Percentiles rank a stretch among this genome's conserved stretches.
Conservation (phyloP, 2,113 vertebrate genomes). For the Leptosomus discolor region DNA sequence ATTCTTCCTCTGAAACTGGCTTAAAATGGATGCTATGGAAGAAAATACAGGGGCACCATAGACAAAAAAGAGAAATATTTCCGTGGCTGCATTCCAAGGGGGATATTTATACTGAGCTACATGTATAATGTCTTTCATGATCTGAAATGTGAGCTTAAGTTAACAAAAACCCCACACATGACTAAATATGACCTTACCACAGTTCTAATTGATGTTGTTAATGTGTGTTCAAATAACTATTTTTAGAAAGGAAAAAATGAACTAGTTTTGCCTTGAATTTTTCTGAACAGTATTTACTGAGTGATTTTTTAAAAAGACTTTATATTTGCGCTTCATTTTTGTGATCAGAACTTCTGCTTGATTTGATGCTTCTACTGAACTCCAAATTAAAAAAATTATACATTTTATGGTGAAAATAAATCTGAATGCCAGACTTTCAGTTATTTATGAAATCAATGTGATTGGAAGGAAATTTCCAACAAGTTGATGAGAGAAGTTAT, state of each 20-base stretch:
- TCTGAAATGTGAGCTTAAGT: neutral
- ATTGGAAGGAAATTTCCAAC: neutral
- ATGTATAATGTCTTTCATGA: neutral
- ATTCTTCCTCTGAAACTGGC: neutral
- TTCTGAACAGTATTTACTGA: no score
- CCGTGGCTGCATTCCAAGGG: neutral
- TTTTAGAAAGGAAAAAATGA: neutral
- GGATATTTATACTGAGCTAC: neutral
- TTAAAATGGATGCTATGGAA: neutral
- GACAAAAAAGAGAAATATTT: neutral
- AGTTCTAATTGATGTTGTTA: neutral
- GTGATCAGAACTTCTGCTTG: neutral
- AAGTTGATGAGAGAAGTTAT: neutral
- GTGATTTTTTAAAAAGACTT: neutral
- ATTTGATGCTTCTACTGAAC: neutral
- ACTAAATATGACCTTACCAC: neutral
- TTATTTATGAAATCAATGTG: neutral
- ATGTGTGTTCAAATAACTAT: neutral
- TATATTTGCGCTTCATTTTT: neutral
- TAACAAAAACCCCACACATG: neutral
- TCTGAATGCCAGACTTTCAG: neutral
- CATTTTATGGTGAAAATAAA: neutral
- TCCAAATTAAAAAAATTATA: neutral
- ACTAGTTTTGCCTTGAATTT: neutral
- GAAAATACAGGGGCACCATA: accelerated